Evolutionary conservation across 1,140 invertebrate genomes (phyloP).

Genomic region (Drosophila truncata): DNA sequence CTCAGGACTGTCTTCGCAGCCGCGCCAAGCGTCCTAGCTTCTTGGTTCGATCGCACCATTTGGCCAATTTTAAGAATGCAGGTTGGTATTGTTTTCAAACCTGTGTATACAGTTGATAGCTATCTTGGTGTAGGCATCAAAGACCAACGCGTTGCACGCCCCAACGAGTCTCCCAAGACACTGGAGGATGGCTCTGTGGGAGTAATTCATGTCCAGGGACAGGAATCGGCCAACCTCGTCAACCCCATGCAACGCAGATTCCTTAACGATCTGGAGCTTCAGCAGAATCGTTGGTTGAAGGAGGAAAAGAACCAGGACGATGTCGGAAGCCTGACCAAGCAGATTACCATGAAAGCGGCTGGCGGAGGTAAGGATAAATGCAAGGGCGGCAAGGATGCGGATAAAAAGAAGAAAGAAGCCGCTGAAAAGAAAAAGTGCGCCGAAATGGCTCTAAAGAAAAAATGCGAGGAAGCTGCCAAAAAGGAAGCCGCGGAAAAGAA

Average conservation of each 20-base stretch:
- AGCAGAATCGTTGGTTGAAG: conserved; percentile 2
- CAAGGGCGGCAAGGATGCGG: not conserved
- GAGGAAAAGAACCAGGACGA: conserved; percentile 1
- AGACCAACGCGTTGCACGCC: not conserved
- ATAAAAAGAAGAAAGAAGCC: not conserved
- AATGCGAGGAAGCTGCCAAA: not conserved
- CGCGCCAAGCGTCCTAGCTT: not conserved
- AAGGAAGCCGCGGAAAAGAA: not conserved
- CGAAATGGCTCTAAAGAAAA: not conserved
- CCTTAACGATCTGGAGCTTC: conserved; percentile 8
- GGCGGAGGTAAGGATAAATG: not conserved
- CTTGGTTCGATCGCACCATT: not conserved
- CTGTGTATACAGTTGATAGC: not conserved
- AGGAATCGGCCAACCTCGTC: not conserved
- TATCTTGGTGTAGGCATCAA: not conserved
- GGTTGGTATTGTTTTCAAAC: too few relatives aligned
- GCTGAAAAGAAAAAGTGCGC: not conserved
- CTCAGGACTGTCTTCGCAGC: too few relatives aligned
- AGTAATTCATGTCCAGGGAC: not conserved
- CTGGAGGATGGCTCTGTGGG: not conserved
- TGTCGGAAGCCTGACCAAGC: not conserved
- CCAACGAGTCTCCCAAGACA: not conserved
- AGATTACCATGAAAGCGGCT: conserved; percentile 3
- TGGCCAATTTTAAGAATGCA: not conserved
- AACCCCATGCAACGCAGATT: conserved; percentile 4